Evolutionary conservation across 2,888 invertebrate genomes (phyloP).

Genomic region (Dysmachus trigonus): DNA sequence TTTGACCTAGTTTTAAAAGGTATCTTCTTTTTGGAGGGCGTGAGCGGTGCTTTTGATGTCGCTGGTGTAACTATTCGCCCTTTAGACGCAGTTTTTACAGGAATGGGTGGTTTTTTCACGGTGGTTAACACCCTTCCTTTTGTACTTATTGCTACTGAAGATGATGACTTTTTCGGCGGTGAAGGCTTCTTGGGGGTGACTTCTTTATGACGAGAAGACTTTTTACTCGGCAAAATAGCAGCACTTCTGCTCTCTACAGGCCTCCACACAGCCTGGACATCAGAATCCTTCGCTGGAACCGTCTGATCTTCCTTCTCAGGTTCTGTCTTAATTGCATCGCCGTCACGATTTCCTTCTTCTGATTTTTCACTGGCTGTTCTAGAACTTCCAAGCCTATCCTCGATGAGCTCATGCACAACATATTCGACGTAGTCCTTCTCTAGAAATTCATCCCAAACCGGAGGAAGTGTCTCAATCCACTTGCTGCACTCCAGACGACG

Average conservation of each 20-base stretch:
- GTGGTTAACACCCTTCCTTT: background rate
- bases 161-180: background rate
- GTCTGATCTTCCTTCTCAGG: background rate
- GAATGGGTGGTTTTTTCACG: background rate
- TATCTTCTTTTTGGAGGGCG: background rate
- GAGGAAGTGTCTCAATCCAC: background rate
- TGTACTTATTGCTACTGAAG: background rate
- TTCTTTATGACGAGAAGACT: background rate
- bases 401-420: background rate
- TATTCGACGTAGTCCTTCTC: background rate
- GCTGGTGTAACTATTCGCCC: background rate
- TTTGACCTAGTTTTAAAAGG: background rate
- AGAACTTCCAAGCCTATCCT: background rate
- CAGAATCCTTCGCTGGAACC: background rate
- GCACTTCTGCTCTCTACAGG: background rate
- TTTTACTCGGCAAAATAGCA: background rate
- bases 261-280: background rate
- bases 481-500: background rate
- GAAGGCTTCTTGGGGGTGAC: background rate
- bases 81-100: background rate
- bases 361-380: background rate
- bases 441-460: background rate
- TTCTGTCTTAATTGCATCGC: background rate
- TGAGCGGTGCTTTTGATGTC: background rate
- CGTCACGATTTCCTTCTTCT: background rate